Conservation (phyloP, 2,797 vertebrate genomes). For the Chelmon rostratus region DNA sequence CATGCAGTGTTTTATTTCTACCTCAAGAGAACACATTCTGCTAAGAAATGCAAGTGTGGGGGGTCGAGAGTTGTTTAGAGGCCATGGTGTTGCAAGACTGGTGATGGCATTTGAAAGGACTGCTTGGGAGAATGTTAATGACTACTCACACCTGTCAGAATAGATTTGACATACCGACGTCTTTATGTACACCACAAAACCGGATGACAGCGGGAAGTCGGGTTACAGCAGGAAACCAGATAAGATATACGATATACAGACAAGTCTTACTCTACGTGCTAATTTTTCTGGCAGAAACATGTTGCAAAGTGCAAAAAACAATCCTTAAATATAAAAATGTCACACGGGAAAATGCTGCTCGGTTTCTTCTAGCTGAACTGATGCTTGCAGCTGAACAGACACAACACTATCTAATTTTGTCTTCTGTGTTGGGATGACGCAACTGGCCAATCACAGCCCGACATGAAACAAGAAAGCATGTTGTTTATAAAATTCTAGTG, state of each 20-base stretch:
- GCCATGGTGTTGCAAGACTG: background rate
- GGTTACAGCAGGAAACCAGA: background rate
- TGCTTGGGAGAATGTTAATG: constrained; percentile 16
- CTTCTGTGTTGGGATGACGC: background rate
- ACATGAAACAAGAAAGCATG: background rate
- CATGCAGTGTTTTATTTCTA: background rate
- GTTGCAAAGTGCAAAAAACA: background rate
- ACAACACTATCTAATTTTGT: background rate
- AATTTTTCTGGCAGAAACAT: background rate
- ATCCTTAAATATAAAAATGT: background rate
- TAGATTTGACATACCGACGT: constrained; percentile 6
- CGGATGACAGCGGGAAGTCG: background rate
- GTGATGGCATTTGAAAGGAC: constrained; percentile 27
- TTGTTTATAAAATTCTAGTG: background rate
- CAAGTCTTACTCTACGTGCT: background rate
- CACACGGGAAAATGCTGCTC: background rate
- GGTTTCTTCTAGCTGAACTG: background rate
- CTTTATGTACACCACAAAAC: background rate
- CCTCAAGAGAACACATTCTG: constrained; percentile 6
- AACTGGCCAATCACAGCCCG: background rate
- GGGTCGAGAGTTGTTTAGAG: background rate
- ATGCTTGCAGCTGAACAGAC: background rate
- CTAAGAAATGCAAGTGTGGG: background rate
- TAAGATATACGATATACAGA: background rate
- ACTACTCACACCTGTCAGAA: constrained; percentile 22